Conservation (phyloP, 1,140 invertebrate species). For the Wasmannia auropunctata region DNA sequence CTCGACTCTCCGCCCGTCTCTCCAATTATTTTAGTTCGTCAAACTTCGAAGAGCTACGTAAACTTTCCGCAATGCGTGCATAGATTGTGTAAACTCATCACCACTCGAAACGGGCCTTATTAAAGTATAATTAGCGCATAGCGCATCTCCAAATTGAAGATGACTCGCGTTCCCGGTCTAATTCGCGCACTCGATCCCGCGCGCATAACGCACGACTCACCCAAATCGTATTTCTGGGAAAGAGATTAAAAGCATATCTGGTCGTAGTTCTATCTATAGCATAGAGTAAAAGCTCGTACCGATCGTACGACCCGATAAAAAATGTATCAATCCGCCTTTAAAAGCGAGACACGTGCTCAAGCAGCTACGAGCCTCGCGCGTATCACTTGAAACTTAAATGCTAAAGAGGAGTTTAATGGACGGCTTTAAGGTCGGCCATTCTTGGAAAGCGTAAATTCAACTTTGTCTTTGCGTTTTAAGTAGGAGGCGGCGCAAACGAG, state of each 20-base stretch:
- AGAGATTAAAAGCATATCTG: slow-evolving; percentile 19
- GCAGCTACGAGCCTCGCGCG: not conserved
- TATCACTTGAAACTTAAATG: slow-evolving; percentile 28
- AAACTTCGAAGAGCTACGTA: not conserved
- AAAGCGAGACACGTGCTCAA: slow-evolving; percentile 30
- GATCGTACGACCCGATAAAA: slow-evolving; percentile 33
- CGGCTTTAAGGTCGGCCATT: not conserved
- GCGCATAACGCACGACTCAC: not conserved
- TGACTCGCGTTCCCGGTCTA: not conserved
- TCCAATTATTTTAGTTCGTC: not conserved
- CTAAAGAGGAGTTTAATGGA: slow-evolving; percentile 41
- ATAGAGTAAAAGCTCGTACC: not conserved
- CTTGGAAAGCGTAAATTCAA: slow-evolving; percentile 32
- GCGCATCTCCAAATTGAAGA: not conserved
- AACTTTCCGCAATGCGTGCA: slow-evolving; percentile 10
- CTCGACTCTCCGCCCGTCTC: not conserved
- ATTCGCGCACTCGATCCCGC: not conserved
- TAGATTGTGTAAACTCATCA: slow-evolving; percentile 25
- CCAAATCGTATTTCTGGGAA: slow-evolving; percentile 18
- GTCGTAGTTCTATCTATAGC: slow-evolving; percentile 10
- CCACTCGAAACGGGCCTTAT: not conserved
- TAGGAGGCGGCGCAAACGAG: not conserved
- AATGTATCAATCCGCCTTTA: slow-evolving; percentile 44
- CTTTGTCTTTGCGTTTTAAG: slow-evolving; percentile 13
- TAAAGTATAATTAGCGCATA: slow-evolving; percentile 16